Base-by-base conservation (phyloP, 2,113 vertebrate species). In the Lagopus muta region DNA sequence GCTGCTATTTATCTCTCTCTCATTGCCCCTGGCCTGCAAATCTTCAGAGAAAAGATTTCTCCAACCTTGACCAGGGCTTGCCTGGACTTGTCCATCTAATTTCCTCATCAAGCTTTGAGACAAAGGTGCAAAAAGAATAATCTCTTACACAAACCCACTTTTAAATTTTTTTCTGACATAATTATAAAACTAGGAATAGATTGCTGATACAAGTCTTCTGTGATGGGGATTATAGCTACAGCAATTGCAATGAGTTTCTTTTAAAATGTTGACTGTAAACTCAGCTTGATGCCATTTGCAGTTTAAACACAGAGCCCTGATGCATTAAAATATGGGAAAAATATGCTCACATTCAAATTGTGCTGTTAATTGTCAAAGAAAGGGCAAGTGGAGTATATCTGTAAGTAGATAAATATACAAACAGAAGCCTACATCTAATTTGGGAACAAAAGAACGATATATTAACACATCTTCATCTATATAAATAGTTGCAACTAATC, bases 281-380 rank as follows among this genome's bases (percentile, higher is more conserved):
- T 86, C 91, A 96, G 91, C 75, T 96, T 95, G 86, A 92, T 89
- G 9, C 6, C 36, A 45, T 55, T 70, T 88, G 25, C 21, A 92
- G 66, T 86, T 96, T 96, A 97, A 97, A 94, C 84, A 97, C 66
- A 93, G 94, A 96, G 83, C 92, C 11, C 54, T 15, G 57, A 55
- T 69, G 43, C 74, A 92, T 43, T 95, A 70, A 92, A 95, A 94
- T 85, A 86, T 34, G 36, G 77, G 77, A 77, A 62, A 85, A 62
- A 72, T 78, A n/a, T 76, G 5, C 40, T 93, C 22, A 79, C 22
- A 85, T 25, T 50, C 40, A 22, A 69, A 81, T 40, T 79, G 10
- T 60, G 30, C 67, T 66, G 54, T 7, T 42, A 61, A 85, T 82
- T 91, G 21, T 36, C 43, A 54, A 78, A 85, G 50, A 61, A 82